Base-by-base conservation (phyloP, 2,113 vertebrate species). In the western clawed frog (Xenopus tropicalis) region DNA sequence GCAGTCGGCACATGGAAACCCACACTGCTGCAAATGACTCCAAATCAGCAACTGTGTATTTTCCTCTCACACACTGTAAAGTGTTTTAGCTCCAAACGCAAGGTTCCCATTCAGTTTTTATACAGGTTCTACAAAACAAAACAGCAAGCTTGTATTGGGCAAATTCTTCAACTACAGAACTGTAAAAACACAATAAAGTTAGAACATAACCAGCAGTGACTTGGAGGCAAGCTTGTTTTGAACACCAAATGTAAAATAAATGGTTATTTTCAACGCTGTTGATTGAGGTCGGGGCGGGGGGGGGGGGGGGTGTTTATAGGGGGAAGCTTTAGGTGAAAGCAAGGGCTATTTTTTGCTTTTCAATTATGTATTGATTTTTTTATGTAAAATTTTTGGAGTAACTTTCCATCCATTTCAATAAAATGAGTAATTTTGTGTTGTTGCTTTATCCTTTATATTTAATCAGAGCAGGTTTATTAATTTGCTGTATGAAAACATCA, bases 31-130 rank as follows among this genome's bases (percentile, higher is more conserved):
- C 51, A 69, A 68, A 75, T 66, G 68, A 75, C 66, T 68, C 66
- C 19, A 63, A 62, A 23, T 69, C 66, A 43, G 72, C 58, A 69
- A 75, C 73, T 75, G 73, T 61, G 25, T 54, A 68, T 69, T 54
- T 69, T 75, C 73, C 54, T 61, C 66, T 69, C 44, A 62, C 73
- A 75, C 73, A 56, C 73, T 75, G 58, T 75, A 75, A 75, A 75
- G 44, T 43, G 44, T 25, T 46, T 66, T 66, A 66, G 20, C 42
- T 75, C 43, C 20, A 69, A 75, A 69, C 25, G 23, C 59, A 17
- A 63, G 22, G 46, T 63, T 69, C 54, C 66, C 48, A 54, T 62
- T 63, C 23, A 61, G 17, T 59, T 54, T n/a, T 75, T 75, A 75
- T 69, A 69, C 43, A 54, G 61, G 73, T 21, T 63, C 22, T 54